phyloP scores from a whole-genome alignment of 2,888 invertebrate genomes.

The Mythimna albipuncta region DNA sequence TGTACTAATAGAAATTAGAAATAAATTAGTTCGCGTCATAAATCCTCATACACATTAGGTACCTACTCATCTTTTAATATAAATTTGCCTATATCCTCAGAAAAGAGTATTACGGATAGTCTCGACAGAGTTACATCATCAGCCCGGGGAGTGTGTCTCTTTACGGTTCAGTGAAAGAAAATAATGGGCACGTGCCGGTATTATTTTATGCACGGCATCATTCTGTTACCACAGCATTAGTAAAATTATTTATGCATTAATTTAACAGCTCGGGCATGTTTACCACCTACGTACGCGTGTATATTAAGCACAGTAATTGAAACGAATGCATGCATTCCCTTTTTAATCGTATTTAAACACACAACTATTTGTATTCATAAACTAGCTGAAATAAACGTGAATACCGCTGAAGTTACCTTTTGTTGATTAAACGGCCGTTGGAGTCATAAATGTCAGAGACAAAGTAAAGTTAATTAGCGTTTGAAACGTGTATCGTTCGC shows the following conservation, averaged over 20 bases:
- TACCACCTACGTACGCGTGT: conserved; percentile 4
- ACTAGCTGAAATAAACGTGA: conserved; percentile 2
- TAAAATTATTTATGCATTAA: conserved; percentile 50
- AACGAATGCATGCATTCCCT: conserved; percentile 22
- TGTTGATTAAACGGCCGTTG: conserved; percentile 29
- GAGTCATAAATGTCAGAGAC: conserved; percentile 49
- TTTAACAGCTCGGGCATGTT: conserved; percentile 27
- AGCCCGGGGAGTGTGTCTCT: conserved; percentile 32
- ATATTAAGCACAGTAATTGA: conserved; percentile 13
- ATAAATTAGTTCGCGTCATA: not conserved
- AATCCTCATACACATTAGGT: not conserved
- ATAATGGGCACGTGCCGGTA: conserved; percentile 43
- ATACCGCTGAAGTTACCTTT: conserved; percentile 10
- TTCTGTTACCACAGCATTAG: conserved; percentile 36
- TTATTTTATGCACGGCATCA: conserved; percentile 40
- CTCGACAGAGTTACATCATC: conserved; percentile 26
- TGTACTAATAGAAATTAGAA: not conserved
- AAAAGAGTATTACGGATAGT: conserved; percentile 22
- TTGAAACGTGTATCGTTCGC: conserved; percentile 34
- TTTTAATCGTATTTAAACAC: conserved; percentile 20
- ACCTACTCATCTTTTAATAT: not conserved
- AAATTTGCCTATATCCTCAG: not conserved
- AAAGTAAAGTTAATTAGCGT: conserved; percentile 54
- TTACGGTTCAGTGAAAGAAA: conserved; percentile 46
- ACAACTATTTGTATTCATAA: conserved; percentile 12